These are phyloP conservation scores for Rhynchophorus ferrugineus DNA, from an alignment of 1,140 invertebrate genomes.

Conservation along the genomic window DNA sequence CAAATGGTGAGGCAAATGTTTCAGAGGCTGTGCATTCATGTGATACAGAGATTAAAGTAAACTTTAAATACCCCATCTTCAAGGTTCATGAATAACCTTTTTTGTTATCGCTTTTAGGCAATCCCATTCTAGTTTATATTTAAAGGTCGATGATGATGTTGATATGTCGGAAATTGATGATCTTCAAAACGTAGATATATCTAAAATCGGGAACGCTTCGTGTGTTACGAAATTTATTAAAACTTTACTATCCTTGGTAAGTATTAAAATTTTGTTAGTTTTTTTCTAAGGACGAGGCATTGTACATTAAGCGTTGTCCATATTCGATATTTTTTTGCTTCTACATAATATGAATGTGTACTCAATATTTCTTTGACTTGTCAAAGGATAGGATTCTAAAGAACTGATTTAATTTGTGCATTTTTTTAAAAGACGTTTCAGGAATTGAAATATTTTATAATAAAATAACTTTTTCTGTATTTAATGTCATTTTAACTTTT, in stretches of 20 bases:
- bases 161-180: conserved; percentile 45
- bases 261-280: not conserved
- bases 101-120: conserved; percentile 16
- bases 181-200: conserved; percentile 50
- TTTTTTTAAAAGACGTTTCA: too few relatives aligned
- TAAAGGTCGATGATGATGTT: conserved; percentile 53
- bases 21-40: conserved; percentile 87
- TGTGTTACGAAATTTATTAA: conserved; percentile 89
- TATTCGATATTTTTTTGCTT: too few relatives aligned
- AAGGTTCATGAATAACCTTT: not conserved
- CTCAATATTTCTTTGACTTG: too few relatives aligned
- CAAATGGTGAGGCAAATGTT: conserved; percentile 93
- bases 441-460: too few relatives aligned
- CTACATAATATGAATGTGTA: too few relatives aligned
- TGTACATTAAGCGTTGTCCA: too few relatives aligned
- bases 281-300: too few relatives aligned
- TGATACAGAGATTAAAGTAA: conserved; percentile 78
- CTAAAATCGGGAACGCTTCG: conserved; percentile 69
- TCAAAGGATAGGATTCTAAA: too few relatives aligned
- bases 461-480: too few relatives aligned
- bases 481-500: too few relatives aligned
- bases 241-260: conserved; percentile 77
- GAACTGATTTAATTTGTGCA: too few relatives aligned
- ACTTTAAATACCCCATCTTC: conserved; percentile 2
- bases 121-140: conserved; percentile 63